Evolutionary conservation across 1,140 invertebrate genomes (phyloP), one percentile per base, ranked within the genome.

Genomic region (Drosophila hydei): DNA sequence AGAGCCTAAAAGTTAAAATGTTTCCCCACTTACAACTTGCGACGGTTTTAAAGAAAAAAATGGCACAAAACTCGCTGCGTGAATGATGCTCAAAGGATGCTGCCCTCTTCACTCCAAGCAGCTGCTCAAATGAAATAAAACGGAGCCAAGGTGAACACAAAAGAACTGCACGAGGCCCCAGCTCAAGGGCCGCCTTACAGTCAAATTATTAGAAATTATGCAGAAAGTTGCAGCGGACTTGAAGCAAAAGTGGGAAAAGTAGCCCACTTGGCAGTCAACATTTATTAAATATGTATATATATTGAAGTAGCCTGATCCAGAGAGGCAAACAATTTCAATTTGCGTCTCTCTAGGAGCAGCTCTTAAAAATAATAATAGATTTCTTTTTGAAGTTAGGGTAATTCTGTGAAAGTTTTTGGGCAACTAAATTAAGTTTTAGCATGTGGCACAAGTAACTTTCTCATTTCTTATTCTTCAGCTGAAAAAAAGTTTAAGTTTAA

Each of bases 1-100:
- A 80, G 63, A 70, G 77, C 73, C 80, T 74, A 87, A 79, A 85
- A 87, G 73, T 64, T 76, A 73, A 56, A 73, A 67, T 64, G 51
- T 50, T 67, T 47, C 18, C 45, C 16, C 43, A 6, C 38, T n/a
- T 21, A 69, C 61, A 84, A 77, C 63, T 85, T 85, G 69, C 79
- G 55, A 70, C 77, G 61, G 58, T 52, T 58, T 42, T 50, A 51
- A 64, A 68, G 80, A 80, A 80, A 87, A 87, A 84, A 55, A 45
- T n/a, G 56, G 48, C 65, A 52, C 16, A 62, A 61, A 69, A 33
- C 48, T 12, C 43, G 36, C 51, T 54, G 40, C 48, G 25, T 70
- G 59, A 40, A 70, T 59, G 40, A 55, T 54, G 40, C 65, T 72
- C 8, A 19, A 71, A 38, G n/a, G 19, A 8, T 38, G 25, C 25